These are phyloP conservation scores for Cataglyphis rosenhaueri DNA, from an alignment of 2,888 invertebrate species.

Conservation along the genomic window DNA sequence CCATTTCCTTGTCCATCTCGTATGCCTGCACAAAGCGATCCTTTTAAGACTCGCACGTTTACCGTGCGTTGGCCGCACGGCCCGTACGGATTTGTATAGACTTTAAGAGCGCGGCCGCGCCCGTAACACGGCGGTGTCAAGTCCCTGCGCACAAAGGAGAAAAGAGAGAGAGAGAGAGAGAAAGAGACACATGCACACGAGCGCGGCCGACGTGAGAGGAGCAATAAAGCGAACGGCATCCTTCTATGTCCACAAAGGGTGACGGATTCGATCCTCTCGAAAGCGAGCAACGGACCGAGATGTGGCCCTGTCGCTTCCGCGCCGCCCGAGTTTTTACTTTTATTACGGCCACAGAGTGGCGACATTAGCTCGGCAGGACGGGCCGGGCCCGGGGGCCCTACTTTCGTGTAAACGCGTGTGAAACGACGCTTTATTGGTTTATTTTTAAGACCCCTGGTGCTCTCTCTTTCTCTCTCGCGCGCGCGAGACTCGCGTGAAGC, in stretches of 20 bases:
- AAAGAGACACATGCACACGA: not conserved
- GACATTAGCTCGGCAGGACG: slow-evolving; percentile 32
- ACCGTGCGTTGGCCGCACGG: slow-evolving; percentile 19
- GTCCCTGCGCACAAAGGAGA: slow-evolving; percentile 54
- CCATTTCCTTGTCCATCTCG: slow-evolving; percentile 52
- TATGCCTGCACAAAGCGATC: slow-evolving; percentile 56
- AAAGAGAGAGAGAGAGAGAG: not conserved
- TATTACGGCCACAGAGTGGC: slow-evolving; percentile 63
- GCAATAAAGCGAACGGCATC: slow-evolving; percentile 69
- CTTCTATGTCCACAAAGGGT: slow-evolving; percentile 74
- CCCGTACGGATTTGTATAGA: slow-evolving; percentile 59
- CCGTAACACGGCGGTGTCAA: slow-evolving; percentile 56
- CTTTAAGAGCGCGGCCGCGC: slow-evolving; percentile 63
- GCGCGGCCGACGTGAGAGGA: slow-evolving; percentile 55
- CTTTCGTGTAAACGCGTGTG: slow-evolving; percentile 70
- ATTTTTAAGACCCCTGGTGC: slow-evolving; percentile 75
- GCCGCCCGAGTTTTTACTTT: slow-evolving; percentile 65
- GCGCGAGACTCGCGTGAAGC: slow-evolving; percentile 40
- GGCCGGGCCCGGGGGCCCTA: slow-evolving; percentile 29
- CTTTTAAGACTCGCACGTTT: slow-evolving; percentile 59
- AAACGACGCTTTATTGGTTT: slow-evolving; percentile 79
- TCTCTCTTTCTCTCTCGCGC: not conserved
- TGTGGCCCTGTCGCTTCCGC: slow-evolving; percentile 41
- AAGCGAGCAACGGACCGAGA: slow-evolving; percentile 63
- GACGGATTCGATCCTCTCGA: slow-evolving; percentile 72